Conservation (phyloP, 1,140 invertebrate genomes). For the Bombus picipes region DNA sequence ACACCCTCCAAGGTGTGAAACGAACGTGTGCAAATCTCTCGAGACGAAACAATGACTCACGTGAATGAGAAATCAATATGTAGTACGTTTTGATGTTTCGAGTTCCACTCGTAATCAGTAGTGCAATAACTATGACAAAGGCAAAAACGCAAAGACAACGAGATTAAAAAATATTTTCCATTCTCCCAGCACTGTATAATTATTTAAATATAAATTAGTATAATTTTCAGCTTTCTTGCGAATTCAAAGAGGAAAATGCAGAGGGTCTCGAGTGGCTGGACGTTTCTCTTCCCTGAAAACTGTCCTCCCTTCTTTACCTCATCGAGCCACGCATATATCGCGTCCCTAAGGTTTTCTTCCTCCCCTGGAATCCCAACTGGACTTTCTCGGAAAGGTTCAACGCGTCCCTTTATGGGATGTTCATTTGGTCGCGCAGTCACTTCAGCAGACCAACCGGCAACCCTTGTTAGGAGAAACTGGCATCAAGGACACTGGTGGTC, state of each 20-base stretch:
- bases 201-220: too few relatives aligned
- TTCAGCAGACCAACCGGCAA: slow-evolving; percentile 56
- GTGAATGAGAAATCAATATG: slow-evolving; percentile 27
- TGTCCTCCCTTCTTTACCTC: slow-evolving; percentile 22
- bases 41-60: slow-evolving; percentile 50
- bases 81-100: slow-evolving; percentile 17
- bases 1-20: slow-evolving; percentile 16
- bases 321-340: neutral
- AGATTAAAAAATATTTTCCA: neutral
- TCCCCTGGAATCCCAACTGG: slow-evolving; percentile 43
- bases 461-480: slow-evolving; percentile 72
- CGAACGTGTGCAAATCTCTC: slow-evolving; percentile 17
- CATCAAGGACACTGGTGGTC: slow-evolving; percentile 63
- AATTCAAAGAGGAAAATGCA: neutral
- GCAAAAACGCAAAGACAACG: neutral
- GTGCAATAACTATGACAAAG: neutral
- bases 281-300: slow-evolving; percentile 21
- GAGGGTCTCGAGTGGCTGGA: too few relatives aligned
- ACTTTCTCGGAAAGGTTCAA: slow-evolving; percentile 51
- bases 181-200: neutral
- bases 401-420: slow-evolving; percentile 57
- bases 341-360: slow-evolving; percentile 25
- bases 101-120: neutral
- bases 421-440: slow-evolving; percentile 47
- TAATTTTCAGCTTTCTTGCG: neutral